Conservation (phyloP, 2,797 vertebrate genomes). For the Furcifer pardalis region DNA sequence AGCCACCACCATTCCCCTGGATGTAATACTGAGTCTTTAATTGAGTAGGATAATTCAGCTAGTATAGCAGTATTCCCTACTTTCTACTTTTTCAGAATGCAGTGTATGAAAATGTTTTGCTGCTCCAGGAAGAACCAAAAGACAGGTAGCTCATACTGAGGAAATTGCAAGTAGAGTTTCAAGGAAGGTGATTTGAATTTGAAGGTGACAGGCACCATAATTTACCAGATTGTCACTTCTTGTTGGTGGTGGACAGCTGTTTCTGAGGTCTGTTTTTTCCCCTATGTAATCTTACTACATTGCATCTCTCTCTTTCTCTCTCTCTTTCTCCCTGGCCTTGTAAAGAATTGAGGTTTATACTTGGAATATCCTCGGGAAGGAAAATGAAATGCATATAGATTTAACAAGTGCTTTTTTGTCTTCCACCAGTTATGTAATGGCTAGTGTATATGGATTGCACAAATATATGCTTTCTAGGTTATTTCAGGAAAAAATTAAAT, state of each 20-base stretch:
- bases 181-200: background rate
- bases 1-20: no score
- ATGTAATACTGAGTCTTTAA: background rate
- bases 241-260: background rate
- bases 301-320: background rate
- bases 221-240: background rate
- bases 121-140: background rate
- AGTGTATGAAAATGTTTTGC: slow-evolving; percentile 4
- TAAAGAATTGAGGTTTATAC: background rate
- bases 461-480: background rate
- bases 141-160: background rate
- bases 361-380: background rate
- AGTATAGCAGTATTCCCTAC: background rate
- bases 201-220: background rate
- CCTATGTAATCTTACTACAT: background rate
- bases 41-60: background rate
- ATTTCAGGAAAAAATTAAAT: background rate
- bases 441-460: background rate
- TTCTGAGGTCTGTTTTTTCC: background rate
- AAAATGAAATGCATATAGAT: no score
- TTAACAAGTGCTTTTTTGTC: background rate
- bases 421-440: background rate
- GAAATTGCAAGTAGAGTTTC: slow-evolving; percentile 7
- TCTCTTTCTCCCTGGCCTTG: background rate
- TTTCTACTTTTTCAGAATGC: background rate